These are phyloP conservation scores for Rhabdomys dilectus DNA, from an alignment of 2,113 vertebrate genomes.

Conservation along the genomic window DNA sequence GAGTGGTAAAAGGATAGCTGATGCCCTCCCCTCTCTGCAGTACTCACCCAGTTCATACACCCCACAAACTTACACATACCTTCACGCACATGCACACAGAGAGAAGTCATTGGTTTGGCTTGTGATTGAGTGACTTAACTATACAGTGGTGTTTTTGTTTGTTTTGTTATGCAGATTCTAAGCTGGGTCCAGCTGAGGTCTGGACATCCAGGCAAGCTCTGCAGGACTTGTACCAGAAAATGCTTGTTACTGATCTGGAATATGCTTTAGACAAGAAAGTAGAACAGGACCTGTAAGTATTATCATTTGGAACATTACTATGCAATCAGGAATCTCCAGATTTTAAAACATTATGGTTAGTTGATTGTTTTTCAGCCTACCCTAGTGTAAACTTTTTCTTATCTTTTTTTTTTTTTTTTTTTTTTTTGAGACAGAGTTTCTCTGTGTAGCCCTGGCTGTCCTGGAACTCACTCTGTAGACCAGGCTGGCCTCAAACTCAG, in stretches of 20 bases:
- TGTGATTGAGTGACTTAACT: neutral
- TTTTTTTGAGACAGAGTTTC: too few relatives aligned
- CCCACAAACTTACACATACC: neutral
- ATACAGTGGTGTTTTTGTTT: slow-evolving; percentile 31
- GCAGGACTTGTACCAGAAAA: slow-evolving; percentile 99
- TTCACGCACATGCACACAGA: neutral
- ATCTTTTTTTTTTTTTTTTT: too few relatives aligned
- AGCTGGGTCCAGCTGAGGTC: slow-evolving; percentile 97
- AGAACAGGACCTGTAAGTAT: slow-evolving; percentile 99
- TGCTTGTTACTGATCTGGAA: slow-evolving; percentile 99
- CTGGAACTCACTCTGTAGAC: too few relatives aligned
- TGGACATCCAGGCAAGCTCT: slow-evolving; percentile 99
- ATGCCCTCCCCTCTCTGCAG: neutral
- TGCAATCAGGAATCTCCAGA: slow-evolving; percentile 60
- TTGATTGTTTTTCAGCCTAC: slow-evolving; percentile 34
- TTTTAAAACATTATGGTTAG: slow-evolving; percentile 33
- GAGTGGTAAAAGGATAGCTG: neutral
- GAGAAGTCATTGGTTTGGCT: slow-evolving; percentile 8
- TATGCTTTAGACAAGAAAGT: slow-evolving; percentile 99
- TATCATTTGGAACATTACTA: slow-evolving; percentile 15
- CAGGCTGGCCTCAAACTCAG: too few relatives aligned
- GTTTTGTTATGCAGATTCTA: slow-evolving; percentile 91
- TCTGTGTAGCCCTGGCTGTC: too few relatives aligned
- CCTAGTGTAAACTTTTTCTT: slow-evolving; percentile 19
- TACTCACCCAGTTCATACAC: neutral